phyloP scores from a whole-genome alignment of 2,888 invertebrate species.

The Platycnemis pennipes region DNA sequence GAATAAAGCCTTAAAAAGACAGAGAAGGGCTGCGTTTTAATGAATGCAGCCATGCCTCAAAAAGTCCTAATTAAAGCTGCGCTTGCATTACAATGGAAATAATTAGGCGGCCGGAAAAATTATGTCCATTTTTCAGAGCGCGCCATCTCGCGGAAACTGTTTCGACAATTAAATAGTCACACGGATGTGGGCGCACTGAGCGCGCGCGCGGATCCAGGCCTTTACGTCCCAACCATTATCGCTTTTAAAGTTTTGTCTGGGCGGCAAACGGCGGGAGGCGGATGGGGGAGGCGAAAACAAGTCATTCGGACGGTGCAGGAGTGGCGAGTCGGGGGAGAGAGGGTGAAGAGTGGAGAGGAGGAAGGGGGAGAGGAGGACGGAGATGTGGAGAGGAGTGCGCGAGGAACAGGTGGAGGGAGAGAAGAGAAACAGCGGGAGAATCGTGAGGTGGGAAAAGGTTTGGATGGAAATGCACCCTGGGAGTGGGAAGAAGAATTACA shows the following conservation, averaged over 20 bases:
- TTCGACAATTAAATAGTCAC: slow-evolving; percentile 39
- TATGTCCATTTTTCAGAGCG: slow-evolving; percentile 22
- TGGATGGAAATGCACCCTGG: neutral
- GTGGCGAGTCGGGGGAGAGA: neutral
- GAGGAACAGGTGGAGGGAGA: neutral
- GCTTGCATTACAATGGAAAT: slow-evolving; percentile 24
- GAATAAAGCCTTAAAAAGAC: neutral
- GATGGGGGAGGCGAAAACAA: neutral
- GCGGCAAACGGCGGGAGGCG: neutral
- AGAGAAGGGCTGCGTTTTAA: neutral
- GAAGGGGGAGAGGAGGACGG: neutral
- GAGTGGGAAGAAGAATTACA: neutral
- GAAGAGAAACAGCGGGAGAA: neutral
- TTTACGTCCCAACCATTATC: neutral
- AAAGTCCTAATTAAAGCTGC: slow-evolving; percentile 32
- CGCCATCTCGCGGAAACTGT: neutral
- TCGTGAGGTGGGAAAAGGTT: neutral
- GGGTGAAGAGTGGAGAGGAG: neutral
- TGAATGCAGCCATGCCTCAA: slow-evolving; percentile 14
- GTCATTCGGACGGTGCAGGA: neutral
- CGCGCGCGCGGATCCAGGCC: neutral
- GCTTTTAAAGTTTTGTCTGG: slow-evolving; percentile 41
- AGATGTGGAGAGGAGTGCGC: neutral
- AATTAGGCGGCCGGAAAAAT: slow-evolving; percentile 36
- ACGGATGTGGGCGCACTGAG: slow-evolving; percentile 32